A percentile compares a stretch with the other conserved stretches of the same genome.
phyloP scores from a whole-genome alignment of 92 coral and sea anemone genomes.

The Montipora capitata region DNA sequence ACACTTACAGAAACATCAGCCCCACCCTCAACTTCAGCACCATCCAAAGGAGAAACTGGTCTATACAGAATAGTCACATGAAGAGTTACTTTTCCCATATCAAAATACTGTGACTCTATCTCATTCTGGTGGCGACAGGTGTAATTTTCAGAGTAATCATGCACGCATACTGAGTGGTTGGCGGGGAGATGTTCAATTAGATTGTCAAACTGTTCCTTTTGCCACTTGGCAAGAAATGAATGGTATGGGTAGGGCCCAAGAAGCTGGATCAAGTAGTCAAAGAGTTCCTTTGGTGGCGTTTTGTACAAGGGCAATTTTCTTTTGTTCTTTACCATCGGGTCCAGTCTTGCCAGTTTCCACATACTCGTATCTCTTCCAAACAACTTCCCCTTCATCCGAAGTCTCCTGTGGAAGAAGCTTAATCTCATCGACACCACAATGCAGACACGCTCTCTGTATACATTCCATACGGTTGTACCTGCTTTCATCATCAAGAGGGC shows the following conservation, averaged over 20 bases:
- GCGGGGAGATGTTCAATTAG: conserved; percentile 30
- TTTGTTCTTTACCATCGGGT: conserved; percentile 1
- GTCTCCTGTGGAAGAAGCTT: conserved; percentile 22
- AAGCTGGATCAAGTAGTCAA: conserved; percentile 35
- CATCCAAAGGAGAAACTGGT: not conserved
- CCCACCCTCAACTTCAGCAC: conserved; percentile 11
- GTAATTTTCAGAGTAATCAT: conserved; percentile 55
- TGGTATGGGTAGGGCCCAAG: conserved; percentile 33
- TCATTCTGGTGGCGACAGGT: conserved; percentile 30
- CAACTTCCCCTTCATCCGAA: conserved; percentile 22
- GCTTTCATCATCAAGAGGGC: not conserved
- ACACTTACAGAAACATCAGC: no score
- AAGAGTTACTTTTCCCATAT: conserved; percentile 13
- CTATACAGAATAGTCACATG: conserved; percentile 10
- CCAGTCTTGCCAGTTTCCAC: not conserved
- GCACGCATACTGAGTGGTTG: conserved; percentile 21
- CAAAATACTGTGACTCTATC: conserved; percentile 35
- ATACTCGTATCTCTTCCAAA: conserved; percentile 26
- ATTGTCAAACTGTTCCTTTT: conserved; percentile 19
- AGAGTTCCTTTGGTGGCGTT: conserved; percentile 25
- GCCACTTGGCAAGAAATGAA: conserved; percentile 39
- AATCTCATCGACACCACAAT: conserved; percentile 28
- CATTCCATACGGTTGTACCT: not conserved
- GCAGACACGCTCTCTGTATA: conserved; percentile 12
- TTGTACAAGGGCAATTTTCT: conserved; percentile 35